Base-by-base conservation (phyloP, 2,888 invertebrate species). In the Tenodera sinensis region DNA sequence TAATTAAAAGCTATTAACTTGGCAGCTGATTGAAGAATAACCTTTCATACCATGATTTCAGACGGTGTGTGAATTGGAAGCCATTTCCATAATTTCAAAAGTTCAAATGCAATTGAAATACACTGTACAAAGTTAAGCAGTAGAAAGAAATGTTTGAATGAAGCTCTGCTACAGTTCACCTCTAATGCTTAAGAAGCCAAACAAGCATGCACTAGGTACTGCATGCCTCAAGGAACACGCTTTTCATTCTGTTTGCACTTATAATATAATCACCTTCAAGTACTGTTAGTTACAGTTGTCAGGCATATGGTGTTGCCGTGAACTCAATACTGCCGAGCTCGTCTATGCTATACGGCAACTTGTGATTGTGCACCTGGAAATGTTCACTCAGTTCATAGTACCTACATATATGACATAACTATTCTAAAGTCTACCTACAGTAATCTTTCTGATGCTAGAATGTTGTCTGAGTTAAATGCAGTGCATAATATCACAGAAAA, bases 321-420 rank as follows among this genome's bases (percentile, higher is more conserved):
- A 93, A 92, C 93, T 95, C 95, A 90, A 93, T 94, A 89, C 95
- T 94, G 89, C 93, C 94, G 91, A 95, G 94, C 94, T 96, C 96
- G 91, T 96, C 96, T 91, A 95, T 95, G 94, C 95, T 95, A 92
- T 94, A 95, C 34, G 95, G 95, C 89, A 95, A 93, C 86, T 90
- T 90, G 82, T 85, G 87, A 85, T 90, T 71, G 88, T 88, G 85
- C 30, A 90, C 90, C 91, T 91, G 91, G 42, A 90, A 90, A 47
- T 87, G 81, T 88, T 47, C 54, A 71, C 54, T 25, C 20, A 15
- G 9, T 54, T 54, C 15, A 54, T 54, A 54, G n/a, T n/a, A n/a
- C n/a, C n/a, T 20, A 54, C n/a, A 54, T 54, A 14, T 7, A 71
- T 71, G 20, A 71, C 20, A 71, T 71, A 34, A 3, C 34, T 30